Conservation (phyloP, 2,888 invertebrate genomes). For the Harpagoxenus sublaevis region DNA sequence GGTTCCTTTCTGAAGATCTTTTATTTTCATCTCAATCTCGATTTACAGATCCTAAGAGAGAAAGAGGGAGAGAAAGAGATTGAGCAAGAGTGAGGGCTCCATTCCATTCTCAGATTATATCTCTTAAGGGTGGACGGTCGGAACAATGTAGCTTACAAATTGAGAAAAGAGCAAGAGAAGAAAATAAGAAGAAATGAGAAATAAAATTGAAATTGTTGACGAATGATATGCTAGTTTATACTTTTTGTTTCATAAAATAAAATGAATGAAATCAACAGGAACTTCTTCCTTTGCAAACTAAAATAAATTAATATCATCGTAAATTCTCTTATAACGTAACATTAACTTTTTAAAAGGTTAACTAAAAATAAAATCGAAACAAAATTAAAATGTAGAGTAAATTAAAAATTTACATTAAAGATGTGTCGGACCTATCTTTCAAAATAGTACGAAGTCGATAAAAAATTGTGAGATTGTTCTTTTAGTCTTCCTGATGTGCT, state of each 20-base stretch:
- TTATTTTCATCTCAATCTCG: slow-evolving; percentile 29
- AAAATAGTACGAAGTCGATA: too few relatives aligned
- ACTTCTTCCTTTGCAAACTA: background rate
- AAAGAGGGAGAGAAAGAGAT: slow-evolving; percentile 8
- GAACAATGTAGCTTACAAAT: background rate
- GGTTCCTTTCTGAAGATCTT: background rate
- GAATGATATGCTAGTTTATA: background rate
- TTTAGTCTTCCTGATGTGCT: too few relatives aligned
- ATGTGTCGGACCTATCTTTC: too few relatives aligned
- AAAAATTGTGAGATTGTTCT: too few relatives aligned
- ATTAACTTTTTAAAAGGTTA: background rate
- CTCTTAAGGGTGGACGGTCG: background rate
- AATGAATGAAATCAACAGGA: background rate
- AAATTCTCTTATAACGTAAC: background rate
- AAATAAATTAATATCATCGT: background rate
- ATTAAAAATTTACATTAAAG: background rate
- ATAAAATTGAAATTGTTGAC: background rate
- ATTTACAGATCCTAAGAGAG: slow-evolving; percentile 5
- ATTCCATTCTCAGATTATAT: slow-evolving; percentile 26
- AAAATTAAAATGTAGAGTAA: background rate
- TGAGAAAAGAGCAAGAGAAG: background rate
- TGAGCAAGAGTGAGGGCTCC: slow-evolving; percentile 1
- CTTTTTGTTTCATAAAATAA: background rate
- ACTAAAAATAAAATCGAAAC: background rate
- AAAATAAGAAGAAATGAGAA: background rate